Base-by-base conservation (phyloP, 1,140 invertebrate genomes). In the Papilio xuthus region DNA sequence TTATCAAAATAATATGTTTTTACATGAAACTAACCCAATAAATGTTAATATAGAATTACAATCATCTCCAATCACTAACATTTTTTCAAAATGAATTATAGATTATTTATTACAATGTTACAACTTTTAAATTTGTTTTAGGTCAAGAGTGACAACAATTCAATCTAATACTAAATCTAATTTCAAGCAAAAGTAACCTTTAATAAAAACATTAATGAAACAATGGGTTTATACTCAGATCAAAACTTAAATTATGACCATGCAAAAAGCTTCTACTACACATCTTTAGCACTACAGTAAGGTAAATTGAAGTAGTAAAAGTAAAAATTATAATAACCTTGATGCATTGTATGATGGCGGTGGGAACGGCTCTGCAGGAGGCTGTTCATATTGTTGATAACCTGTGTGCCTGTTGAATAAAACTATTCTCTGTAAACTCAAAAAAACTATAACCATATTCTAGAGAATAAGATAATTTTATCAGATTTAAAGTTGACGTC, bases 361-460 rank as follows among this genome's bases (percentile, higher is more conserved):
- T 37, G 88, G 82, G 79, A 92, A 93, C 9, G 88, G 89, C 78
- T 93, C 92, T 63, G 86, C 85, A 8, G 87, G 78, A 50, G 90
- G 89, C 26, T 86, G 86, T 75, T 93, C 91, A 81, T 93, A 93
- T 20, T 90, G 92, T 74, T 92, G 91, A 69, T 93, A 93, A 7
- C 90, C 91, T 20, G 90, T 90, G 76, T 93, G 90, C 56, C 92
- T 93, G 83, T 75, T 76, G 81, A 79, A 83, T 13, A 76, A 80
- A 53, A 71, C 70, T n/a, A 6, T 73, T 73, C 37, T 50, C 71
- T 50, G 13, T 67, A 67, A 67, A 73, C 26, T 73, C 50, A 44
- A 72, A 69, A 26, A 23, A 23, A 3, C 20, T 0, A 20, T 72
- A 2, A 13, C 42, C 2, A 47, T 23, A 20, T 20, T 41, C 20